These are phyloP conservation scores for Oreochromis grahami DNA, from an alignment of 2,797 vertebrate genomes.

Conservation along the genomic window DNA sequence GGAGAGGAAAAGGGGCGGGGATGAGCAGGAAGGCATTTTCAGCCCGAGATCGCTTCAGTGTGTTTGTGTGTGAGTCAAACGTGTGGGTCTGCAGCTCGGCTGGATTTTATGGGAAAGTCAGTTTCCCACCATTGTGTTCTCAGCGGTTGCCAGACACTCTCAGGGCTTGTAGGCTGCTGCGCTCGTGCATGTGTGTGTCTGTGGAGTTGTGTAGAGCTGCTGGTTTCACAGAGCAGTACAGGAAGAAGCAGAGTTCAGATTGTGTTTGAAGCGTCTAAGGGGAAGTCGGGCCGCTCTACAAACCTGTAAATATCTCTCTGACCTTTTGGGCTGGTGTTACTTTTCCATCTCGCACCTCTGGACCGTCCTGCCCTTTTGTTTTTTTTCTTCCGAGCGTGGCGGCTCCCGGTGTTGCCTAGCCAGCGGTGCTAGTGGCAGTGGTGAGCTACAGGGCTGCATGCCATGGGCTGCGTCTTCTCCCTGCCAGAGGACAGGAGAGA, in stretches of 20 bases:
- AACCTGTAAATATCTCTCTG: constrained; percentile 8
- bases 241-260: constrained; percentile 60
- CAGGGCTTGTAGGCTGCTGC: constrained; percentile 48
- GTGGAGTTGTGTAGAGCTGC: constrained; percentile 20
- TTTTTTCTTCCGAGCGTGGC: neutral
- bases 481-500: constrained; percentile 79
- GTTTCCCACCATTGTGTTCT: constrained; percentile 82
- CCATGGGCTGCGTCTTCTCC: constrained; percentile 91
- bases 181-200: neutral
- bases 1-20: constrained; percentile 66
- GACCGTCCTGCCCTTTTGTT: neutral
- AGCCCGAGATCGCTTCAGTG: constrained; percentile 63
- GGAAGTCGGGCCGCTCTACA: constrained; percentile 34
- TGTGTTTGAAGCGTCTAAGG: constrained; percentile 35
- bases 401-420: constrained; percentile 43
- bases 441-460: constrained; percentile 54
- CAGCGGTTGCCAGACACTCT: constrained; percentile 83
- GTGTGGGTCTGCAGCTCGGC: constrained; percentile 63
- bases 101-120: constrained; percentile 83
- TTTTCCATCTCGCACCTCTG: constrained; percentile 25
- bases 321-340: constrained; percentile 16
- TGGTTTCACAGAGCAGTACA: constrained; percentile 51
- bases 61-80: constrained; percentile 61
- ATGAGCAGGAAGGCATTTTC: constrained; percentile 64
- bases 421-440: constrained; percentile 48